Percentiles rank a stretch among this genome's conserved stretches.
Conservation (phyloP, 1,140 invertebrate species). For the Bradynema listronoti region DNA sequence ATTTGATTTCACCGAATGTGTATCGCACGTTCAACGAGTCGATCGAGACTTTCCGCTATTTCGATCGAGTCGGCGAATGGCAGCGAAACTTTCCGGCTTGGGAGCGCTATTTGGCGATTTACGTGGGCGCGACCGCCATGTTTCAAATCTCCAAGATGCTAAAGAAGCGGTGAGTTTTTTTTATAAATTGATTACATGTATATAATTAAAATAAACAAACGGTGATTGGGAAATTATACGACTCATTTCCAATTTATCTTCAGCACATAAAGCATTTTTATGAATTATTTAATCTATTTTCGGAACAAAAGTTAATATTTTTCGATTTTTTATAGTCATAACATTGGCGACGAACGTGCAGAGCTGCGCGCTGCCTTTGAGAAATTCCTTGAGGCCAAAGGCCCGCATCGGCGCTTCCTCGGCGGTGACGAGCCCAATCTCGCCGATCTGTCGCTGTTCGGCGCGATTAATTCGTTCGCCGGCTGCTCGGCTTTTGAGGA, state of each 20-base stretch:
- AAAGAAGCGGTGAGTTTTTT: conserved; percentile 68
- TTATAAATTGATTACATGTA: conserved; percentile 12
- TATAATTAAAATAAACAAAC: too few relatives aligned
- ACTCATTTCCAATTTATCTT: background rate
- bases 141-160: conserved; percentile 80
- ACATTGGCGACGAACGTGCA: conserved; percentile 75
- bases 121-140: conserved; percentile 86
- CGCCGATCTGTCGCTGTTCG: conserved; percentile 70
- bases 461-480: conserved; percentile 85
- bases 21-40: conserved; percentile 79
- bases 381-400: conserved; percentile 70
- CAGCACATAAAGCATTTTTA: background rate
- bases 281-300: conserved; percentile 5
- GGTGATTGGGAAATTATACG: too few relatives aligned
- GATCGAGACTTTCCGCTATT: conserved; percentile 81
- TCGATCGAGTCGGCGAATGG: conserved; percentile 84
- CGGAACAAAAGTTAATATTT: too few relatives aligned
- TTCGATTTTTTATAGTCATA: conserved; percentile 69
- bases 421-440: conserved; percentile 78
- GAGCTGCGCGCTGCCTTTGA: conserved; percentile 83
- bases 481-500: conserved; percentile 86
- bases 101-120: conserved; percentile 80
- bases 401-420: conserved; percentile 69
- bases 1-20: conserved; percentile 85
- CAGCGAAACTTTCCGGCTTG: conserved; percentile 75